These are phyloP conservation scores for Holotrichia oblita DNA, from an alignment of 1,140 invertebrate species.

Conservation along the genomic window DNA sequence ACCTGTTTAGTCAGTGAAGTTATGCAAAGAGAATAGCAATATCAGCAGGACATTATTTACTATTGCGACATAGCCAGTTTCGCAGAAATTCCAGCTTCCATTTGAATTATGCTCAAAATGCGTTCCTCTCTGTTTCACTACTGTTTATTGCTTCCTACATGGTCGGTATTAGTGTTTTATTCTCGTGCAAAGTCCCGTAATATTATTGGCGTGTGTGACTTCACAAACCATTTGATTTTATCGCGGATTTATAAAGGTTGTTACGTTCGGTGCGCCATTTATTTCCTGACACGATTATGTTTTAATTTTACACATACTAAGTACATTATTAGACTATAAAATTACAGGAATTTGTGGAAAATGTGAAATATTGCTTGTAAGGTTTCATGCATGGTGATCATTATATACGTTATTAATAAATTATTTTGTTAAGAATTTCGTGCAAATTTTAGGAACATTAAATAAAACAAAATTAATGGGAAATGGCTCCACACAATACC, in stretches of 20 bases:
- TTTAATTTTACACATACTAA: slow-evolving; percentile 1
- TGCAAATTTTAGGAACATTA: no score
- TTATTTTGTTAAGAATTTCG: no score
- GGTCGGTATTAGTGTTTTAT: not conserved
- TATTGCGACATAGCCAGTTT: not conserved
- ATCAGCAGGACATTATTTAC: not conserved
- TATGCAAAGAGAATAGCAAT: not conserved
- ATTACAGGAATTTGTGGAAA: no score
- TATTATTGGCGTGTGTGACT: not conserved
- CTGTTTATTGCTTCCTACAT: slow-evolving; percentile 13
- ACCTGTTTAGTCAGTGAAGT: not conserved
- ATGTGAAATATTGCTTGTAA: no score
- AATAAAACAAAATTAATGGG: no score
- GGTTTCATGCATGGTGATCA: no score
- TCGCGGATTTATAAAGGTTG: not conserved
- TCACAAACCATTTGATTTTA: slow-evolving; percentile 17
- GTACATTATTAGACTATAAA: no score
- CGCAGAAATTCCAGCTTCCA: not conserved
- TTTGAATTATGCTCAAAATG: not conserved
- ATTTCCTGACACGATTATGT: slow-evolving; percentile 10
- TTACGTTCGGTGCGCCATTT: not conserved
- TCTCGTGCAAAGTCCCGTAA: not conserved
- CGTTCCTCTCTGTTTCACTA: not conserved
- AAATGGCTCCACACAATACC: no score
- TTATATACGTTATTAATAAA: no score